Evolutionary conservation across 2,797 vertebrate genomes (phyloP).

Genomic region (Gephyroberyx darwinii): DNA sequence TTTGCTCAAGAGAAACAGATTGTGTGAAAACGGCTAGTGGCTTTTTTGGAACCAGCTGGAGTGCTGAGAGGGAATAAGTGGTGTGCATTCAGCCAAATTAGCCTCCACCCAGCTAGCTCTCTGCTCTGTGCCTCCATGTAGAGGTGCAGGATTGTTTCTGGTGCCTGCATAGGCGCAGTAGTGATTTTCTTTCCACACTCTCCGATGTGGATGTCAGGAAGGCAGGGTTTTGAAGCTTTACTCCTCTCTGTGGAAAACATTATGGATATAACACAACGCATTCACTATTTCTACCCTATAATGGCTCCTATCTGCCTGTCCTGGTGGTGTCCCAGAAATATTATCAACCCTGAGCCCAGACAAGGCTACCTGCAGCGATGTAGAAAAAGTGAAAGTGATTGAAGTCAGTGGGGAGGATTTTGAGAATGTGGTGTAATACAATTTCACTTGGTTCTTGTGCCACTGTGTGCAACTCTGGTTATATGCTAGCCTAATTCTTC

Average conservation of each 20-base stretch:
- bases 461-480: conserved; percentile 7
- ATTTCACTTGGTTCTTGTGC: conserved; percentile 19
- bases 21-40: not conserved
- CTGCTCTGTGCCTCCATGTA: not conserved
- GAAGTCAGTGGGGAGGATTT: conserved; percentile 33
- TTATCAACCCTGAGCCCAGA: conserved; percentile 3
- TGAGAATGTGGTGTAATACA: conserved; percentile 7
- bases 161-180: not conserved
- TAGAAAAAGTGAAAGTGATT: conserved; percentile 34
- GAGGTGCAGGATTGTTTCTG: conserved; percentile 1
- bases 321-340: conserved; percentile 25
- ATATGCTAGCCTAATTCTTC: not conserved
- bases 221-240: not conserved
- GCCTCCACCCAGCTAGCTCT: not conserved
- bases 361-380: conserved; percentile 1
- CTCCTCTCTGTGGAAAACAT: conserved; percentile 2
- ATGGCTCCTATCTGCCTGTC: conserved; percentile 8
- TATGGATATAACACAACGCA: conserved; percentile 12
- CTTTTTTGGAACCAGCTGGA: not conserved
- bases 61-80: not conserved
- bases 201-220: not conserved
- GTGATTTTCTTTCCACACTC: not conserved
- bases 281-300: conserved; percentile 16
- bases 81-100: not conserved
- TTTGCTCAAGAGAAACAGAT: not conserved